Base-by-base conservation (phyloP, 2,797 vertebrate species). In the Gambelia wislizenii region DNA sequence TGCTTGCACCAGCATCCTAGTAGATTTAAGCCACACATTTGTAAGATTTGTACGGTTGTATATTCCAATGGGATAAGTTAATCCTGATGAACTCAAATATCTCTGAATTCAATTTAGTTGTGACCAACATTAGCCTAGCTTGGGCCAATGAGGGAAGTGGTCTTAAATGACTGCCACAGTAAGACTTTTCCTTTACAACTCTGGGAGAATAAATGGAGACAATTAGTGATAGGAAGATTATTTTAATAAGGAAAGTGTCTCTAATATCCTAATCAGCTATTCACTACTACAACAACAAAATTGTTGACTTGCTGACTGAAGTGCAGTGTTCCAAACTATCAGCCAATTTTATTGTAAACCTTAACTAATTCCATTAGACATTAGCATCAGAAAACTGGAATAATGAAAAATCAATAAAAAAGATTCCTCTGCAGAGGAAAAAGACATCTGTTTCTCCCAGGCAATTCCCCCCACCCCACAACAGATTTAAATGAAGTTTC, bases 341-440 rank as follows among this genome's bases (percentile, higher is more conserved):
- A 87, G 20, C 76, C 33, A 84, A 22, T 89, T 89, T 86, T 54
- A 22, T 69, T 87, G 67, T 89, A 83, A 61, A 76, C 36, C 61
- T 70, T 85, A 89, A 91, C n/a, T 92, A n/a, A 88, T 91, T 94
- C 93, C 88, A 92, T 90, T 44, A 27, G 83, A 93, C 4, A 87
- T 0, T 0, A 85, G 87, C 83, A 69, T 67, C 90, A 88, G 7
- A 91, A 88, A 89, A 81, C 18, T 84, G 22, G 12, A 86, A 64
- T 76, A 39, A 89, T 59, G 0, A 7, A 69, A 84, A 42, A 83
- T 22, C 89, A 93, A 88, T 18, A 4, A 39, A 91, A 86, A n/a
- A 92, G 70, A 80, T 84, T 88, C 83, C 91, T 92, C 74, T 87
- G 33, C 83, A 0, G 0, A 84, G 84, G 20, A 86, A 93, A 87